phyloP scores from a whole-genome alignment of 2,797 vertebrate species.

The Eutrigla gurnardus region DNA sequence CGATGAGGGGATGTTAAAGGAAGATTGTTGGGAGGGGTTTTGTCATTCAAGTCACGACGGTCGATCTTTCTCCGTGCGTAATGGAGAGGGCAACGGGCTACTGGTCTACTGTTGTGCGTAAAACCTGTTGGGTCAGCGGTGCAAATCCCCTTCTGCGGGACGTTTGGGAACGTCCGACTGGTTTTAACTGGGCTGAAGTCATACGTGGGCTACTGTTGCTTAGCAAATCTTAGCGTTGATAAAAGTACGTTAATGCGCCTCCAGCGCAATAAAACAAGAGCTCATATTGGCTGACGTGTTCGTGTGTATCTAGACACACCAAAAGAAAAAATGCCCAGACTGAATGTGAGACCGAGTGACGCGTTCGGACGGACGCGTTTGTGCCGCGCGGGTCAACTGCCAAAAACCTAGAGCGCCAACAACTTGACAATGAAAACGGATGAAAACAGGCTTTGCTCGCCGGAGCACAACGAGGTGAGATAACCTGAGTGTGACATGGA shows the following conservation, averaged over 20 bases:
- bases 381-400: constrained; percentile 30
- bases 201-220: background rate
- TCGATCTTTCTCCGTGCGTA: constrained; percentile 33
- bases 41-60: background rate
- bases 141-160: constrained; percentile 2
- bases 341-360: constrained; percentile 17
- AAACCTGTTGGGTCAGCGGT: constrained; percentile 62
- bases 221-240: background rate
- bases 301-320: constrained; percentile 17
- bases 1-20: constrained; percentile 17
- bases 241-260: background rate
- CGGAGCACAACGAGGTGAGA: constrained; percentile 55
- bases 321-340: constrained; percentile 24
- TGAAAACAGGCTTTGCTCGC: constrained; percentile 48
- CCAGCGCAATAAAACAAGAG: background rate
- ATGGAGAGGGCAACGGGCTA: constrained; percentile 27
- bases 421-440: constrained; percentile 49
- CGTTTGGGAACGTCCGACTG: background rate
- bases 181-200: constrained; percentile 1
- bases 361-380: constrained; percentile 24
- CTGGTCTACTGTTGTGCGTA: constrained; percentile 21
- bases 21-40: constrained; percentile 12
- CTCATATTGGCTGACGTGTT: constrained; percentile 13
- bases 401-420: constrained; percentile 40
- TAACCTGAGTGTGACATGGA: constrained; percentile 62